phyloP scores from a whole-genome alignment of 2,888 invertebrate genomes.

The Hydropsyche betteni region DNA sequence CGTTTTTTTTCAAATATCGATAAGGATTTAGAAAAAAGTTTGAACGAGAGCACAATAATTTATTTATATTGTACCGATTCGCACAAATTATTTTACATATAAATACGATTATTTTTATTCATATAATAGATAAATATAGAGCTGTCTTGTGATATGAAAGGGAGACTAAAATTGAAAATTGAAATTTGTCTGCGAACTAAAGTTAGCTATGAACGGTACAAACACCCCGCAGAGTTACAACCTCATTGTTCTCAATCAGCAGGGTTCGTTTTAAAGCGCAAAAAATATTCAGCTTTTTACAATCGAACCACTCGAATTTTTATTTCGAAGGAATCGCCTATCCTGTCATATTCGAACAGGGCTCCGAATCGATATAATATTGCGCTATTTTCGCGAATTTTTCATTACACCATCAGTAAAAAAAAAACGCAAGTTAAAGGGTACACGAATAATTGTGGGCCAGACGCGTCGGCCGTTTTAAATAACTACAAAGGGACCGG shows the following conservation, averaged over 20 bases:
- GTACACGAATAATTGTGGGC: slow-evolving; percentile 37
- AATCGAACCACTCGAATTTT: slow-evolving; percentile 33
- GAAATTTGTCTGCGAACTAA: slow-evolving; percentile 41
- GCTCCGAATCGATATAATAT: not conserved
- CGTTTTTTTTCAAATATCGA: too few species aligned
- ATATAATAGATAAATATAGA: too few species aligned
- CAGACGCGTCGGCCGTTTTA: slow-evolving; percentile 19
- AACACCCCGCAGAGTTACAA: slow-evolving; percentile 45
- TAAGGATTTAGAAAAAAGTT: too few species aligned
- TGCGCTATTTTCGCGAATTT: not conserved
- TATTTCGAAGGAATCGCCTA: not conserved
- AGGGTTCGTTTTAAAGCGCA: slow-evolving; percentile 45
- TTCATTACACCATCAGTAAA: not conserved
- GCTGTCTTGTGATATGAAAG: too few species aligned
- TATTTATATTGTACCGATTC: too few species aligned
- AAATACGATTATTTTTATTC: not conserved
- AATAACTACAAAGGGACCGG: slow-evolving; percentile 26
- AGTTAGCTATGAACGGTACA: slow-evolving; percentile 20
- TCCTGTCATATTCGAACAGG: not conserved
- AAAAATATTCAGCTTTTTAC: slow-evolving; percentile 39
- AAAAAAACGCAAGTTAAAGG: slow-evolving; percentile 26
- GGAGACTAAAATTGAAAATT: slow-evolving; percentile 10
- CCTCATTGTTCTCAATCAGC: slow-evolving; percentile 47
- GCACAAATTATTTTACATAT: not conserved
- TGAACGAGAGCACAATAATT: too few species aligned